Base-by-base conservation (phyloP, 2,113 vertebrate species). In the Thermophis baileyi region DNA sequence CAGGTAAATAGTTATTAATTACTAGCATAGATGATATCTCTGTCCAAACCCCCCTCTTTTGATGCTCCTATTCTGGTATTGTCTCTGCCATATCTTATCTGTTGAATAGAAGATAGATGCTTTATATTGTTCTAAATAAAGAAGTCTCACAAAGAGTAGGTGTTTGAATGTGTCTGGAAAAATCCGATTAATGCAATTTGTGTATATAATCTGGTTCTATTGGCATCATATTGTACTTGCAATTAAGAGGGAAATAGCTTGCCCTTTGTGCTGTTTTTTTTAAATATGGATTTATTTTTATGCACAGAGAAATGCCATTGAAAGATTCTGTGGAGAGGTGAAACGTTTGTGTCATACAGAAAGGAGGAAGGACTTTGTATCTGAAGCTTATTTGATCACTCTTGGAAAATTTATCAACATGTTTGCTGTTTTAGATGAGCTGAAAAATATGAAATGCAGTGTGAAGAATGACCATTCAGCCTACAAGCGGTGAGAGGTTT, bases 391-490 rank as follows among this genome's bases (percentile, higher is more conserved):
- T 95, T 97, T 99, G 60, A 98, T 99, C 89, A 99, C 99, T 0
- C 97, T 99, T 88, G 99, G 99, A 25, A 99, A 99, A 95, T 99
- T 99, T 97, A 99, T 99, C 98, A 99, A 99, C 97, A 99, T 99
- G 99, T 99, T 99, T 51, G 99, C 99, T 0, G 99, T 99, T 88
- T 60, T 99, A 96, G 99, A 99, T 1, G 99, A 99, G 92, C 96
- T 99, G 93, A 99, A 99, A 97, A 99, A 99, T 94, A 99, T 99
- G 99, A 99, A 99, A 93, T 99, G 99, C 96, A 99, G 99, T 0
- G 99, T 99, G 87, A 99, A 99, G 97, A 99, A 99, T 0, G 99
- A 99, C 96, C 99, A 99, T 95, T 99, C 99, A 0, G 99, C 99
- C 0, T 99, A 99, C 94, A 99, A 99, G 97, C 95, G 99, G 99